phyloP scores from a whole-genome alignment of 2,888 invertebrate genomes.

The Brachyptera risi region DNA sequence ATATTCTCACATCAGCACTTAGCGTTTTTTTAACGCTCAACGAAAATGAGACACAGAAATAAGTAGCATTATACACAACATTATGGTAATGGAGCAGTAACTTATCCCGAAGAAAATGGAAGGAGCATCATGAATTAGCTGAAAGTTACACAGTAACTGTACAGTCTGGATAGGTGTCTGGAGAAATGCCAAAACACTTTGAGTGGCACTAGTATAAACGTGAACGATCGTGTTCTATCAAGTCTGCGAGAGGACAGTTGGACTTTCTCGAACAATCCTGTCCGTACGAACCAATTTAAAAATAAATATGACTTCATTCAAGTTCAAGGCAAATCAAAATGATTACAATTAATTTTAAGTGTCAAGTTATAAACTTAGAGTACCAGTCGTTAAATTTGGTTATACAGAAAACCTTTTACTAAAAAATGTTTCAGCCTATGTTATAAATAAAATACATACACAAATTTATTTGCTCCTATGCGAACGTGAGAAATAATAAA shows the following conservation, averaged over 20 bases:
- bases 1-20: too few relatives aligned
- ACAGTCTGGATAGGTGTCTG: background rate
- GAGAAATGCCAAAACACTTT: background rate
- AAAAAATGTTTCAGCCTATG: background rate
- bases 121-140: slow-evolving; percentile 2
- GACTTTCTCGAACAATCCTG: too few relatives aligned
- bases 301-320: slow-evolving; percentile 8
- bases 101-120: slow-evolving; percentile 7
- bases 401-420: background rate
- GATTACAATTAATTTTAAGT: slow-evolving; percentile 10
- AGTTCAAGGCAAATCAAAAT: slow-evolving; percentile 9
- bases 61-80: background rate
- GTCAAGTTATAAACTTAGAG: slow-evolving; percentile 14
- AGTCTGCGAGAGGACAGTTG: too few relatives aligned
- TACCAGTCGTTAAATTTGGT: slow-evolving; percentile 16
- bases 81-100: slow-evolving; percentile 15
- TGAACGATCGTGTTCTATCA: too few relatives aligned
- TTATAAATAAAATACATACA: background rate
- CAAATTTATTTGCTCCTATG: slow-evolving; percentile 1
- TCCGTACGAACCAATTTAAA: too few relatives aligned
- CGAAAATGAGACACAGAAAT: background rate
- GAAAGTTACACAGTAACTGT: slow-evolving; percentile 15
- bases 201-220: slow-evolving; percentile 10
- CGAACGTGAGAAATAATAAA: slow-evolving; percentile 19
- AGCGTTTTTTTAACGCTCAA: too few relatives aligned